These are phyloP conservation scores for Sturmia bella DNA, from an alignment of 2,888 invertebrate genomes.

Conservation along the genomic window DNA sequence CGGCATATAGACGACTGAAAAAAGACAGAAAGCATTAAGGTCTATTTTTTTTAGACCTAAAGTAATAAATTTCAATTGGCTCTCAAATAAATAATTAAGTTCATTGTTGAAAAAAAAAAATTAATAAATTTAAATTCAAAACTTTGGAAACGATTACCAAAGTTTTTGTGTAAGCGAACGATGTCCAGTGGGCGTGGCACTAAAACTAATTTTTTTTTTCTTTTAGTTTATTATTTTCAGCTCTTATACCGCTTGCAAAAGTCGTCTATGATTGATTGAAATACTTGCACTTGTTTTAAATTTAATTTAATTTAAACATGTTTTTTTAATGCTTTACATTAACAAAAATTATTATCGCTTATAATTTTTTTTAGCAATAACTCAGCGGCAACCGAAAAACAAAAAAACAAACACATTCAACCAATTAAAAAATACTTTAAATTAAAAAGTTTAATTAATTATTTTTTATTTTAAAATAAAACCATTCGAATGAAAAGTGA, in stretches of 20 bases:
- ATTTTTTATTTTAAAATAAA: conserved; percentile 17
- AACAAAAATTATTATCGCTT: conserved; percentile 53
- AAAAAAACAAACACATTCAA: conserved; percentile 29
- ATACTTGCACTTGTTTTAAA: conserved; percentile 44
- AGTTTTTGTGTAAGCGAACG: no score
- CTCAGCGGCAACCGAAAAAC: conserved; percentile 16
- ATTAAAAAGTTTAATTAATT: conserved; percentile 47
- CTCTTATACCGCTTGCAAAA: not conserved
- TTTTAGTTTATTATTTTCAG: not conserved
- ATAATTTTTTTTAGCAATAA: conserved; percentile 50
- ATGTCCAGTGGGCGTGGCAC: no score
- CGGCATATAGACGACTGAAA: no score
- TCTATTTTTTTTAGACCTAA: no score
- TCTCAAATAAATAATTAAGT: no score
- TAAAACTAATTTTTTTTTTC: not conserved
- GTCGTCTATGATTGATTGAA: not conserved
- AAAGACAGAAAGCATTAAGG: no score
- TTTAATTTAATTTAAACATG: conserved; percentile 22
- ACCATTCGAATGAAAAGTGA: not conserved
- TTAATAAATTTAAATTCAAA: no score
- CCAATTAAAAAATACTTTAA: conserved; percentile 43
- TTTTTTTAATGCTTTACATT: conserved; percentile 61
- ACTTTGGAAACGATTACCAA: no score
- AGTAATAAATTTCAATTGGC: no score
- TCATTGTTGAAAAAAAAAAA: no score